Conservation (phyloP, 2,888 invertebrate genomes). For the Fragum whitleyi region DNA sequence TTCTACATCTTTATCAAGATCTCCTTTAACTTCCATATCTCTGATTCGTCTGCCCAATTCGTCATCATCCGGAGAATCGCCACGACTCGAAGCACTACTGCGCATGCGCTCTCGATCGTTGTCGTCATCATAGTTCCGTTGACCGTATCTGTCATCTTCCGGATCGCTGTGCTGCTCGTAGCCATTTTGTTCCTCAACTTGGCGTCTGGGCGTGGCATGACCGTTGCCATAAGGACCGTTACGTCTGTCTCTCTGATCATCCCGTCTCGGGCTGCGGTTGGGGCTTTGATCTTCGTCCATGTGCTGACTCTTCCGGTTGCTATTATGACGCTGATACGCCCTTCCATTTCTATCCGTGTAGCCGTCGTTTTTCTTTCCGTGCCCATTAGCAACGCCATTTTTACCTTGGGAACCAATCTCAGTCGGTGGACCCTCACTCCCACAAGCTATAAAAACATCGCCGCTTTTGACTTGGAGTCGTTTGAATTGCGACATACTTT, state of each 20-base stretch:
- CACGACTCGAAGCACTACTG: constrained; percentile 1
- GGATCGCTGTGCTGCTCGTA: constrained; percentile 5
- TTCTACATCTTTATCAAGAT: constrained; percentile 45
- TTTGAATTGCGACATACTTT: constrained; percentile 51
- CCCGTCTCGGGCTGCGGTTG: constrained; percentile 4
- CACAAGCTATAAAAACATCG: constrained; percentile 54
- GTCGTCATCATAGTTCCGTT: not conserved
- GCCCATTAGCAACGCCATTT: constrained; percentile 28
- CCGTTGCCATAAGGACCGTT: not conserved
- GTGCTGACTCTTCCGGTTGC: constrained; percentile 23
- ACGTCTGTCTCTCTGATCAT: not conserved
- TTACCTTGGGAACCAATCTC: constrained; percentile 25
- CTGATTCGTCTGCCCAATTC: constrained; percentile 39
- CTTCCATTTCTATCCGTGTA: constrained; percentile 32
- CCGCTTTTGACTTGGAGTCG: constrained; percentile 24
- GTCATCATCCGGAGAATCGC: constrained; percentile 36
- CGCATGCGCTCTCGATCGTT: constrained; percentile 29
- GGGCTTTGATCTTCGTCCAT: constrained; percentile 21
- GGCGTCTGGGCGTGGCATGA: not conserved
- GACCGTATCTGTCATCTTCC: constrained; percentile 14
- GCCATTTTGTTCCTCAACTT: constrained; percentile 15
- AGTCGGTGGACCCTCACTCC: constrained; percentile 38
- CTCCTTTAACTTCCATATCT: constrained; percentile 37
- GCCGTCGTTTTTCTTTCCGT: constrained; percentile 33
- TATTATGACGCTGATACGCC: constrained; percentile 36